Evolutionary conservation across 1,140 invertebrate genomes (phyloP).

Genomic region (Drosophila sp.): DNA sequence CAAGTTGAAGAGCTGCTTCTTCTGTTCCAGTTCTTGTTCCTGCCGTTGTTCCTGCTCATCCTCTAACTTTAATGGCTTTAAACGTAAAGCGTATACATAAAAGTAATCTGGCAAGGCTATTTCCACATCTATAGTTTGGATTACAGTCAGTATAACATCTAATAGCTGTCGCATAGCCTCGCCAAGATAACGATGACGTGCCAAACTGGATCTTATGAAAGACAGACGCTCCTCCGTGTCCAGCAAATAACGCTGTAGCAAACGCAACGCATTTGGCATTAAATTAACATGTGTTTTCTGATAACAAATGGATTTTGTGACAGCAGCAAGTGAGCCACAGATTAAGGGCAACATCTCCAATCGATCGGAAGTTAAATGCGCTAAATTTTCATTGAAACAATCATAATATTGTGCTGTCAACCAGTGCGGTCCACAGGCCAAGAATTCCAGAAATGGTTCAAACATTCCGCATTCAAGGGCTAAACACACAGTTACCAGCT

Average conservation of each 20-base stretch:
- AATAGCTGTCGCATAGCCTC: slow-evolving; percentile 36
- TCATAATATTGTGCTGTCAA: slow-evolving; percentile 39
- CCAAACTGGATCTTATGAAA: not conserved
- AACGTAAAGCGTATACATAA: slow-evolving; percentile 10
- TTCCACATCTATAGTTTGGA: not conserved
- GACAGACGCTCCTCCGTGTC: slow-evolving; percentile 22
- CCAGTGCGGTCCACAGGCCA: slow-evolving; percentile 48
- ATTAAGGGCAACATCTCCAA: slow-evolving; percentile 16
- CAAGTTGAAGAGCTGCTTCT: not conserved
- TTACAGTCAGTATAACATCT: not conserved
- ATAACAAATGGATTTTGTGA: slow-evolving; percentile 21
- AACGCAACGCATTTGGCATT: not conserved
- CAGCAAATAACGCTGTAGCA: slow-evolving; percentile 51
- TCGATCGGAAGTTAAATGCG: not conserved
- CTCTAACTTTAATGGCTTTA: not conserved
- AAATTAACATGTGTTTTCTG: not conserved
- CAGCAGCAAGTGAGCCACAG: slow-evolving; percentile 8
- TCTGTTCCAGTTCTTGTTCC: too few species aligned
- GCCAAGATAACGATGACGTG: slow-evolving; percentile 43
- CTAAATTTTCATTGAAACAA: slow-evolving; percentile 27
- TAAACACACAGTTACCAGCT: slow-evolving; percentile 31
- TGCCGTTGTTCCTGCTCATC: not conserved
- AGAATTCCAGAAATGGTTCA: slow-evolving; percentile 37
- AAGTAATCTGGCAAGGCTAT: slow-evolving; percentile 13
- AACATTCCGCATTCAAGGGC: slow-evolving; percentile 37